Evolutionary conservation across 2,797 vertebrate genomes (phyloP).

Genomic region (Malacoctenus gilli): DNA sequence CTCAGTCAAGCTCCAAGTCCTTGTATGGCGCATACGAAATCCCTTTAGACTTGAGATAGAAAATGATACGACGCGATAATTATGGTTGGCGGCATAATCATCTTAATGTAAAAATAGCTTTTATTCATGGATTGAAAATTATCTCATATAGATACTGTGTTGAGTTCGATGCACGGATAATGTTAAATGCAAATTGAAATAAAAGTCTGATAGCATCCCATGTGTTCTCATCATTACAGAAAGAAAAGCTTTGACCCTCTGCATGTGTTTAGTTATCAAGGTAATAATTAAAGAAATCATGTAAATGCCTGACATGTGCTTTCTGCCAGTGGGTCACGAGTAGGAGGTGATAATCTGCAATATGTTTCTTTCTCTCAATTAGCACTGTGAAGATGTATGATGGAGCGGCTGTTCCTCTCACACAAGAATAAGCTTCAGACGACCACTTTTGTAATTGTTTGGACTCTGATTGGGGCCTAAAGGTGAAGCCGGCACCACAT

Average conservation of each 20-base stretch:
- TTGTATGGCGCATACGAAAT: background rate
- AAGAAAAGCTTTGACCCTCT: constrained; percentile 23
- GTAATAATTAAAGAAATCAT: constrained; percentile 39
- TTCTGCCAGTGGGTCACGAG: constrained; percentile 14
- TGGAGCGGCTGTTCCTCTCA: constrained; percentile 42
- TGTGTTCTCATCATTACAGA: constrained; percentile 8
- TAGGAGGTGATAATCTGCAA: constrained; percentile 43
- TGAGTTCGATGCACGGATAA: background rate
- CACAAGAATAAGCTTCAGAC: constrained; percentile 57
- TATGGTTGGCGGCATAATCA: background rate
- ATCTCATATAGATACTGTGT: background rate
- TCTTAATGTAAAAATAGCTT: background rate
- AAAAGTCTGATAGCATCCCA: constrained; percentile 6
- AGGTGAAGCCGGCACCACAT: constrained; percentile 44
- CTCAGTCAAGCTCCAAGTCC: background rate
- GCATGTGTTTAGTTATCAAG: constrained; percentile 9
- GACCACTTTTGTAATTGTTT: constrained; percentile 65
- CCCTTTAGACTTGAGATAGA: background rate
- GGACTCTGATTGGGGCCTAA: constrained; percentile 50
- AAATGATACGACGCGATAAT: background rate
- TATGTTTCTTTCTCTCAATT: constrained; percentile 70
- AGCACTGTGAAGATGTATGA: constrained; percentile 37
- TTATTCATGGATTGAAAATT: background rate
- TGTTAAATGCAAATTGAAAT: constrained; percentile 1
- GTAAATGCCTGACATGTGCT: constrained; percentile 22